Evolutionary conservation across 2,113 vertebrate species (phyloP), one percentile per base, ranked within the genome.

Genomic region (Cyanocitta stelleri): DNA sequence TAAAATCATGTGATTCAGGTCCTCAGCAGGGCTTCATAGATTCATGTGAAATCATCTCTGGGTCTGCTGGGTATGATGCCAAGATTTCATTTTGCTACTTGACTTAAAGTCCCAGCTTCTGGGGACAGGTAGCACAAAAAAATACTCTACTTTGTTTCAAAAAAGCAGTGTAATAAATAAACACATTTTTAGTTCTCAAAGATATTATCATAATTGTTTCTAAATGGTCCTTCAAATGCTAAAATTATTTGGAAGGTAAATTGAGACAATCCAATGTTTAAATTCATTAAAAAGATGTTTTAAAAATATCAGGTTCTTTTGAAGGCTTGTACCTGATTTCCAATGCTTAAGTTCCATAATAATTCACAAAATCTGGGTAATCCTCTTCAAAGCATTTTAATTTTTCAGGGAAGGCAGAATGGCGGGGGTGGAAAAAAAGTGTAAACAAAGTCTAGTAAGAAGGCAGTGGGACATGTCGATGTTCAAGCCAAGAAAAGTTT

Each of bases 1-100:
- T 54, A 30, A 66, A 86, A 51, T 51, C 1, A 1, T 39, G 33
- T 0, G 1, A 27, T 55, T 7, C 9, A 32, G 2, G 12, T 62
- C 6, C 3, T 17, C 37, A 64, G 24, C 29, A 59, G 37, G 22
- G 6, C 11, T 77, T 43, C 23, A 20, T 9, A 68, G 11, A 11
- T 69, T 41, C 66, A 18, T 10, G 5, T 59, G 35, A 72, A 59
- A 63, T 21, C 23, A 66, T 29, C 6, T 0, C 44, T 85, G n/a
- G 9, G 5, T 79, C 43, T 87, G 33, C 46, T 63, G 43, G 19
- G 3, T 48, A 9, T 44, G 46, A 27, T 75, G 41, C 3, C 16
- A 51, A 37, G 6, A 26, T 37, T 83, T 73, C 10, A 27, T 74
- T 77, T 66, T 75, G 7, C 29, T 85, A 3, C 48, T 58, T 73